These are phyloP conservation scores for Myopa tessellatipennis DNA, from an alignment of 2,888 invertebrate species.

Conservation along the genomic window DNA sequence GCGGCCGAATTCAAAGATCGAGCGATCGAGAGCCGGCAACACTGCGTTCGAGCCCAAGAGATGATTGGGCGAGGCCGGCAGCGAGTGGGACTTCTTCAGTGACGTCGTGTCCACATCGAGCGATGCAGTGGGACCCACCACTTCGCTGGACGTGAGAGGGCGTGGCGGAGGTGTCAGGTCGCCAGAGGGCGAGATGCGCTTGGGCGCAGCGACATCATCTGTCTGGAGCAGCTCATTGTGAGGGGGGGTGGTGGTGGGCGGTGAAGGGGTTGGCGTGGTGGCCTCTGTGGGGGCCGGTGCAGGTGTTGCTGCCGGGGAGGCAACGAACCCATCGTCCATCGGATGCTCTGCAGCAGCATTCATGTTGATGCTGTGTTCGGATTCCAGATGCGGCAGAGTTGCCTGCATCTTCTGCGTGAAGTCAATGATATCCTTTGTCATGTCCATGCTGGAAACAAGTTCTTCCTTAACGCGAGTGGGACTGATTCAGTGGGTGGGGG, in stretches of 20 bases:
- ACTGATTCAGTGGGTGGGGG: no score
- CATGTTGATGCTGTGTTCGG: constrained; percentile 35
- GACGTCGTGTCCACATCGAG: constrained; percentile 53
- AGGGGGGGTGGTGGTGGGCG: neutral
- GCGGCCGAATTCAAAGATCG: constrained; percentile 56
- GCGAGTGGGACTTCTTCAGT: constrained; percentile 61
- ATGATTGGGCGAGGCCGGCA: constrained; percentile 62
- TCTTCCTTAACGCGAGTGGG: no score
- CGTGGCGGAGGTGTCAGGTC: constrained; percentile 63
- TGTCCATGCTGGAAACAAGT: constrained; percentile 54
- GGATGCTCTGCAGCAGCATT: constrained; percentile 24
- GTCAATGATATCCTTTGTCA: constrained; percentile 63
- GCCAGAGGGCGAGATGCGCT: constrained; percentile 18
- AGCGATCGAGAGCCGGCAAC: constrained; percentile 50
- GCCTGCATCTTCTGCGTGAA: constrained; percentile 56
- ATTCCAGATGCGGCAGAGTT: constrained; percentile 38
- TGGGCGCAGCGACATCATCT: neutral
- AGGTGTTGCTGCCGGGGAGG: constrained; percentile 12
- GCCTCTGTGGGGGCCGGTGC: constrained; percentile 27
- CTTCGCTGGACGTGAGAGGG: constrained; percentile 61
- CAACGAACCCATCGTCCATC: constrained; percentile 34
- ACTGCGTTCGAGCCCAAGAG: constrained; percentile 47
- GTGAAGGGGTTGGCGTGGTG: neutral
- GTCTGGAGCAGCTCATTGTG: neutral
- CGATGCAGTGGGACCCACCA: constrained; percentile 54